phyloP scores from a whole-genome alignment of 2,888 invertebrate species.

The Automeris io region DNA sequence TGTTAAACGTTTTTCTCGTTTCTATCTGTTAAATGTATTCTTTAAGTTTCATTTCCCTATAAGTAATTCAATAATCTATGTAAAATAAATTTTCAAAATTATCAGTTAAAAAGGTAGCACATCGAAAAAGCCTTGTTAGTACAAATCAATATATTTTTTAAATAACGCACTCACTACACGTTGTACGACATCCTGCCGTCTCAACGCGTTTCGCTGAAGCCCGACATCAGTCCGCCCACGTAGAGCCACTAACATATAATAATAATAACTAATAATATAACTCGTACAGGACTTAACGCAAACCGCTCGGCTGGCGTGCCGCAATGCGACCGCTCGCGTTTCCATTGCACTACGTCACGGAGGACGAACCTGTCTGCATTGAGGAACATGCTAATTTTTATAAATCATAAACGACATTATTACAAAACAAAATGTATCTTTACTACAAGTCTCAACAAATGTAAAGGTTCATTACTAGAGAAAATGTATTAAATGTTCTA shows the following conservation, averaged over 20 bases:
- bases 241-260: conserved; percentile 8
- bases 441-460: no score
- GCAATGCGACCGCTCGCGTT: conserved; percentile 9
- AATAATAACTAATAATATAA: conserved; percentile 26
- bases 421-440: no score
- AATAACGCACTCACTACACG: conserved; percentile 12
- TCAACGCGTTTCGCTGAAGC: conserved; percentile 11
- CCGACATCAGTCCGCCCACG: conserved; percentile 10
- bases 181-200: conserved; percentile 10
- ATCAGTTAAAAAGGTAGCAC: neutral
- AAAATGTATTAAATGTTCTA: no score
- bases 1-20: neutral
- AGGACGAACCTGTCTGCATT: no score
- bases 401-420: no score
- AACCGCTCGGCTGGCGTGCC: conserved; percentile 14
- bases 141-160: conserved; percentile 5
- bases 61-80: no score
- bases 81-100: no score
- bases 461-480: no score
- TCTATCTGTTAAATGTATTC: neutral
- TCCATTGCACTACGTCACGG: conserved; percentile 5
- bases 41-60: no score
- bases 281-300: conserved; percentile 20
- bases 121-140: conserved; percentile 2
- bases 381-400: no score